Base-by-base conservation (phyloP, 2,113 vertebrate genomes). In the Egretta garzetta region DNA sequence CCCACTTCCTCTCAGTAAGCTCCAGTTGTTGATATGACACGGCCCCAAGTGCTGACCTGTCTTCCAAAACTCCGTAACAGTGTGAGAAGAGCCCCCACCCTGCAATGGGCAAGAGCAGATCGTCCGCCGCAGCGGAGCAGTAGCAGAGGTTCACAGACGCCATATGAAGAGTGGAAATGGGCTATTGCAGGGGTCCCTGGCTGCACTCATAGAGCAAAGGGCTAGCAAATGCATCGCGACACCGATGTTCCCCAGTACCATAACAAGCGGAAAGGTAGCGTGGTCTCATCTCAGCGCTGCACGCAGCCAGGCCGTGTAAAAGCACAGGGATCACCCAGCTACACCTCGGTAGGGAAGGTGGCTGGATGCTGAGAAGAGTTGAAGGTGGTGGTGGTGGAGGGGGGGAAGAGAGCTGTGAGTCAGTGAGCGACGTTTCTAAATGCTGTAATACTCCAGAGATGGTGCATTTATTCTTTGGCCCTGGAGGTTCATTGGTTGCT, bases 401-500 rank as follows among this genome's bases (percentile, higher is more conserved):
- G n/a, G 76, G 47, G 59, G 71, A 45, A 92, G 59, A 64, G 16
- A 94, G 70, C 76, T 76, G 68, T 88, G 94, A 97, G 94, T 86
- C 87, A 80, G 60, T 70, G 60, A 91, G 70, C 1, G 9, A 96
- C 72, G 60, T 76, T 95, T 94, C 70, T 87, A 90, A 95, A 56
- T 50, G 41, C 67, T 92, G 4, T 75, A 90, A 92, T 83, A 73
- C 70, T 95, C 84, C 88, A 91, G 91, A 80, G 70, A 81, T 70
- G 66, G 66, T 66, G 66, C 50, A 53, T 95, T 97, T 97, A 94
- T 96, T 84, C 93, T 84, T 96, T 91, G 84, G 89, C 88, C 96
- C 95, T 23, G 8, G 92, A 95, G 86, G 94, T 95, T 96, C 93
- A 96, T 85, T 74, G 72, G 86, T 47, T 95, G 83, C 58, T 93